Percentiles rank a stretch among this genome's conserved stretches.
Conservation (phyloP, 1,140 invertebrate species). For the Radopholus similis region DNA sequence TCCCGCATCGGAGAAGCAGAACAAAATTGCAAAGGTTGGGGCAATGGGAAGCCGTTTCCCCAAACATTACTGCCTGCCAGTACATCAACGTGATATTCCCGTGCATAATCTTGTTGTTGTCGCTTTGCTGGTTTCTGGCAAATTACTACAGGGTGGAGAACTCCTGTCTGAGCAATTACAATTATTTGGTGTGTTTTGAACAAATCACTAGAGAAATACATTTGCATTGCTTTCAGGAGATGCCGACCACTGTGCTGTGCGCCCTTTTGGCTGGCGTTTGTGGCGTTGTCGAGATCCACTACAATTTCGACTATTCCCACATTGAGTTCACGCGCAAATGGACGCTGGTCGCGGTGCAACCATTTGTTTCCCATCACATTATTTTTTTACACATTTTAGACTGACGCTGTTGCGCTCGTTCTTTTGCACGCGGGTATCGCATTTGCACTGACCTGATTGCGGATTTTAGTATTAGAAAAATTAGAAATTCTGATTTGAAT, state of each 20-base stretch:
- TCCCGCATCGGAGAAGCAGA: neutral
- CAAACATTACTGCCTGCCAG: slow-evolving; percentile 24
- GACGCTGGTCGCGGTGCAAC: slow-evolving; percentile 27
- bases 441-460: slow-evolving; percentile 38
- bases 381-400: slow-evolving; percentile 18
- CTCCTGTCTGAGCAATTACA: slow-evolving; percentile 30
- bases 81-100: slow-evolving; percentile 26
- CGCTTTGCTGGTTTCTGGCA: slow-evolving; percentile 29
- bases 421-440: slow-evolving; percentile 32
- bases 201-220: neutral
- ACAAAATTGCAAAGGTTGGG: neutral
- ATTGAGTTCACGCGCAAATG: slow-evolving; percentile 38
- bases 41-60: neutral
- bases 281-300: slow-evolving; percentile 41
- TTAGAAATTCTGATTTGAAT: no score
- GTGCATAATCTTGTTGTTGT: slow-evolving; percentile 32
- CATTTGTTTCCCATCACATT: slow-evolving; percentile 1
- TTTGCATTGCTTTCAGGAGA: slow-evolving; percentile 26
- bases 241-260: slow-evolving; percentile 38
- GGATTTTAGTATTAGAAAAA: no score
- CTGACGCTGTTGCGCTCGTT: slow-evolving; percentile 20
- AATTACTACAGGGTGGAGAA: slow-evolving; percentile 35
- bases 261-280: slow-evolving; percentile 29
- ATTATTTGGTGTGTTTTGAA: slow-evolving; percentile 25
- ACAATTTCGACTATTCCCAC: slow-evolving; percentile 38